Conservation (phyloP, 2,888 invertebrate species). For the Apotomis capreana region DNA sequence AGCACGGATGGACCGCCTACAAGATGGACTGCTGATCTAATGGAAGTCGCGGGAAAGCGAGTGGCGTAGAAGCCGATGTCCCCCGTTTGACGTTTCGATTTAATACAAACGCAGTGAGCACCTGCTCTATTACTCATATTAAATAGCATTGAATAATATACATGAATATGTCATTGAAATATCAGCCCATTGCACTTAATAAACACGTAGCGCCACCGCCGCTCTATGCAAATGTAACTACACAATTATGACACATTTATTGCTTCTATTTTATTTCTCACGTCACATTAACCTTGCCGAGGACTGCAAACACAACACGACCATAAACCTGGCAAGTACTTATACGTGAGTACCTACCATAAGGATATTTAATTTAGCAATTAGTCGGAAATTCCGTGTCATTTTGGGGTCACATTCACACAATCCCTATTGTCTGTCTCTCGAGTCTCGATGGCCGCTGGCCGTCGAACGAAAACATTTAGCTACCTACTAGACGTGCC, state of each 20-base stretch:
- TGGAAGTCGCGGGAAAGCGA: too few species aligned
- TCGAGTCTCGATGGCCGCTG: constrained; percentile 33
- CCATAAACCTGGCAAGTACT: neutral
- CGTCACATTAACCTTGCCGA: constrained; percentile 30
- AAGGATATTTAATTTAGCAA: constrained; percentile 14
- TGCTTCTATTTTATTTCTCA: constrained; percentile 29
- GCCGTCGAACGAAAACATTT: constrained; percentile 20
- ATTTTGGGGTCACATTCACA: constrained; percentile 40
- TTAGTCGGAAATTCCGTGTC: constrained; percentile 26
- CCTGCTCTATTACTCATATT: too few species aligned
- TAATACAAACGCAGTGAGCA: too few species aligned
- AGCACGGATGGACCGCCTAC: too few species aligned
- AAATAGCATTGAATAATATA: too few species aligned
- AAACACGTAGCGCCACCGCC: constrained; percentile 30
- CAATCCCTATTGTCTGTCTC: constrained; percentile 42
- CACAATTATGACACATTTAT: constrained; percentile 38
- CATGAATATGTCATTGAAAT: too few species aligned
- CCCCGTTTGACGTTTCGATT: too few species aligned
- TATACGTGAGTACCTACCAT: neutral
- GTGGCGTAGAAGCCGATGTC: too few species aligned
- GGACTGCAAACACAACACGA: constrained; percentile 10
- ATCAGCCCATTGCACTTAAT: neutral
- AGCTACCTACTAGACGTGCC: constrained; percentile 1
- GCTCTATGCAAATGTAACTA: constrained; percentile 36
- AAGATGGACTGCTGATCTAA: too few species aligned